phyloP scores from a whole-genome alignment of 2,888 invertebrate genomes.

The Mimachlamys varia region DNA sequence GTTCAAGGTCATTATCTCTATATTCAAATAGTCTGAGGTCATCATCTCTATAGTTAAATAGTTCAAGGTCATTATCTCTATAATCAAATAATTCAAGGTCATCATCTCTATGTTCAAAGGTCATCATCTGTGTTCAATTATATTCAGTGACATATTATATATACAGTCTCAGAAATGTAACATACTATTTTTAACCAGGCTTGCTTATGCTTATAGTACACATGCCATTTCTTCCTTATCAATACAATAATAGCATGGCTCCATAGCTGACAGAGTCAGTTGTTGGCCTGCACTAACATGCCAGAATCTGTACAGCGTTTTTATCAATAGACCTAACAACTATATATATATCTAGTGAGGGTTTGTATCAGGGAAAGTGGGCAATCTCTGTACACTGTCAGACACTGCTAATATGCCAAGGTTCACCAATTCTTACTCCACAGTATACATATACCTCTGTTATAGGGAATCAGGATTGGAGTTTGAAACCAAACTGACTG shows the following conservation, averaged over 20 bases:
- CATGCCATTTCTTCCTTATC: slow-evolving; percentile 2
- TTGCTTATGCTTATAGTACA: background rate
- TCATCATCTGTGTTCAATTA: too few species aligned
- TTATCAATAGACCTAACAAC: slow-evolving; percentile 15
- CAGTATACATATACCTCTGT: background rate
- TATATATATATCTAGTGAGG: background rate
- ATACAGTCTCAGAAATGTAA: too few species aligned
- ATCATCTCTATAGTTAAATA: too few species aligned
- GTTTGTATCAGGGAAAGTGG: background rate
- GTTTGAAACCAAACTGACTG: background rate
- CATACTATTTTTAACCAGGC: too few species aligned
- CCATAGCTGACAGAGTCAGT: background rate
- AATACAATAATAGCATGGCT: background rate
- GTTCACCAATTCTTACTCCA: slow-evolving; percentile 2
- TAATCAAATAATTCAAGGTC: too few species aligned
- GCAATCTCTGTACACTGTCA: background rate
- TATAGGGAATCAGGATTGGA: background rate
- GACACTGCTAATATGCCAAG: background rate
- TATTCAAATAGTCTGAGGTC: too few species aligned
- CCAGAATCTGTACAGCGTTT: background rate
- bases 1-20: too few species aligned
- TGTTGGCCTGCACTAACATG: slow-evolving; percentile 11
- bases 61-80: too few species aligned
- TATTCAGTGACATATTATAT: too few species aligned
- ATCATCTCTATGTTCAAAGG: too few species aligned